Conservation (phyloP, 2,888 invertebrate species). For the Synanthedon tipuliformis region DNA sequence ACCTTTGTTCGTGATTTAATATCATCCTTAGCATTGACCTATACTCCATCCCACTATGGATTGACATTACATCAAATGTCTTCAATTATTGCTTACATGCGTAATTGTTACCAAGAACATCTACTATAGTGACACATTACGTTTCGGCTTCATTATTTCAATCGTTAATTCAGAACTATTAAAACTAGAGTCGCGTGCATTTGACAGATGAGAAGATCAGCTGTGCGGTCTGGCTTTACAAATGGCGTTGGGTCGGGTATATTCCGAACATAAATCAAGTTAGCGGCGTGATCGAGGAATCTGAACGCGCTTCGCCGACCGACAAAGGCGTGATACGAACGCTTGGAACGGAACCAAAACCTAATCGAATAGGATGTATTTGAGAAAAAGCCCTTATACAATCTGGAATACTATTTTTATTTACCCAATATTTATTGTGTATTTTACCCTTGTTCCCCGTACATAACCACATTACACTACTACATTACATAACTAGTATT, state of each 20-base stretch:
- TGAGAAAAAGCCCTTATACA: not conserved
- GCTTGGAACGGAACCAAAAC: constrained; percentile 26
- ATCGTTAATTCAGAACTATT: not conserved
- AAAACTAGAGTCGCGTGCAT: not conserved
- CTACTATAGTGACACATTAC: too few relatives aligned
- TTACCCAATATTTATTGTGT: too few relatives aligned
- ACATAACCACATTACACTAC: too few relatives aligned
- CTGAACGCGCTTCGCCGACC: constrained; percentile 6
- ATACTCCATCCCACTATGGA: too few relatives aligned
- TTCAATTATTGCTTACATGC: too few relatives aligned
- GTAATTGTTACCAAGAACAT: too few relatives aligned
- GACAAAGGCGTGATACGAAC: constrained; percentile 21
- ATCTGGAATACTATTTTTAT: too few relatives aligned
- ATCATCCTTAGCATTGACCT: too few relatives aligned
- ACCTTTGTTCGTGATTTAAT: too few relatives aligned
- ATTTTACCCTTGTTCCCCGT: too few relatives aligned
- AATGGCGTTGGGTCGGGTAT: not conserved
- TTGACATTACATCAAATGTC: too few relatives aligned
- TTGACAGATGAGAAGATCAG: not conserved
- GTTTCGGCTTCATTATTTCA: not conserved
- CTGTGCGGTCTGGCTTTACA: not conserved
- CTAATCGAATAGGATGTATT: constrained; percentile 1
- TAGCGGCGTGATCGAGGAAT: constrained; percentile 1
- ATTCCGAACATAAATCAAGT: constrained; percentile 1
- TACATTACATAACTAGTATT: too few relatives aligned